Percentiles rank a stretch among this genome's conserved stretches.
Conservation (phyloP, 2,888 invertebrate species). For the Apotomis betuletana region DNA sequence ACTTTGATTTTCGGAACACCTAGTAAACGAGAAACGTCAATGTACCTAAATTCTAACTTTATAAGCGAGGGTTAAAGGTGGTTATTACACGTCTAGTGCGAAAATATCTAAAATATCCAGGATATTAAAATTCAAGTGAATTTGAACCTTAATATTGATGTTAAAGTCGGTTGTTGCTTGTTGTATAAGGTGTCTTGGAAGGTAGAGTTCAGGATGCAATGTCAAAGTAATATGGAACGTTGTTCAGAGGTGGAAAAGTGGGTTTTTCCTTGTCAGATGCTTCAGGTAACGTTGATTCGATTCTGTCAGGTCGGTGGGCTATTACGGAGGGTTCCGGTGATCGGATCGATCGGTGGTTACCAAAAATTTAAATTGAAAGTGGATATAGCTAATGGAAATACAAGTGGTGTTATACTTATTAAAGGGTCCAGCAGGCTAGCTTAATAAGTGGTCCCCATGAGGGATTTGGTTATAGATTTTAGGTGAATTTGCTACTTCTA, state of each 20-base stretch:
- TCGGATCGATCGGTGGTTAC: conserved; percentile 36
- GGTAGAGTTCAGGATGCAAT: conserved; percentile 33
- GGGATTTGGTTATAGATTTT: too few relatives aligned
- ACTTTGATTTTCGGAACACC: conserved; percentile 27
- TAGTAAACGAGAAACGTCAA: conserved; percentile 7
- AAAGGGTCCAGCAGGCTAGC: too few relatives aligned
- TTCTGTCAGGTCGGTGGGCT: conserved; percentile 49
- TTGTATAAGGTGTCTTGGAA: conserved; percentile 26
- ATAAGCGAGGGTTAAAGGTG: conserved; percentile 21
- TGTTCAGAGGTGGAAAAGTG: neutral
- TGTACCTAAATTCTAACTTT: conserved; percentile 6
- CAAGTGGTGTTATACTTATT: neutral
- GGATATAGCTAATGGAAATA: conserved; percentile 27
- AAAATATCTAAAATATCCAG: conserved; percentile 36
- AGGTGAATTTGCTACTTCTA: too few relatives aligned
- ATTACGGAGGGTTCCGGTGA: conserved; percentile 48
- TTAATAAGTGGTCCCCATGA: too few relatives aligned
- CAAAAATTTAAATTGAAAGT: conserved; percentile 42
- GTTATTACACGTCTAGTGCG: conserved; percentile 26
- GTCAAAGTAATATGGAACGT: neutral
- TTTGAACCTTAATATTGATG: conserved; percentile 6
- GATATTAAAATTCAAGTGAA: neutral
- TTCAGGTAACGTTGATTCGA: conserved; percentile 48
- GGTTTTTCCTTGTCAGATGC: conserved; percentile 25
- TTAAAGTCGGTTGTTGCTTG: conserved; percentile 23